A percentile compares a stretch with the other conserved stretches of the same genome.
Conservation (phyloP, 2,888 invertebrate species). For the Phlogophora meticulosa region DNA sequence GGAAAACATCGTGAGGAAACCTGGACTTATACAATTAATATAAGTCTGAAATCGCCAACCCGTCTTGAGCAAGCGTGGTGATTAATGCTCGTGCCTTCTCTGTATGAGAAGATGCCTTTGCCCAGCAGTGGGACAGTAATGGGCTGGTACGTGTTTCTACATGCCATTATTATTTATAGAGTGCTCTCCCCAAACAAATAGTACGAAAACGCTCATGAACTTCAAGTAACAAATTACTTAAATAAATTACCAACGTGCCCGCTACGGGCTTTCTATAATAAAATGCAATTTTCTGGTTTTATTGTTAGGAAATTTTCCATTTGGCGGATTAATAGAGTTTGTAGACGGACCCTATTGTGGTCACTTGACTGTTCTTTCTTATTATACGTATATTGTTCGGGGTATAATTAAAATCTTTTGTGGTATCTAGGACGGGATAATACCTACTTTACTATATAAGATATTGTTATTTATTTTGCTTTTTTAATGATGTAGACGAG, state of each 20-base stretch:
- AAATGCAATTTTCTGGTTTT: slow-evolving; percentile 69
- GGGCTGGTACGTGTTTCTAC: too few species aligned
- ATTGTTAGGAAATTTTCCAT: slow-evolving; percentile 68
- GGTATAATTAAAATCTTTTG: slow-evolving; percentile 42
- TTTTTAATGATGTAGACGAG: neutral
- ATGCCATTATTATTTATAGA: too few species aligned
- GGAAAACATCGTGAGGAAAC: too few species aligned
- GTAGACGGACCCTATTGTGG: slow-evolving; percentile 59
- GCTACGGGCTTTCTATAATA: slow-evolving; percentile 54
- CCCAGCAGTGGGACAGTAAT: too few species aligned
- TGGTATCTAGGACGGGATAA: neutral
- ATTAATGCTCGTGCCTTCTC: too few species aligned
- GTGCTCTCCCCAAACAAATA: slow-evolving; percentile 5
- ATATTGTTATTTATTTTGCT: neutral
- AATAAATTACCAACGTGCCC: slow-evolving; percentile 60
- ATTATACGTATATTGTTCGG: slow-evolving; percentile 39
- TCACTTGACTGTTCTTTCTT: slow-evolving; percentile 60
- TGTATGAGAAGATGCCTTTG: too few species aligned
- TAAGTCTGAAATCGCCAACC: too few species aligned
- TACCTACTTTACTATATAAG: neutral
- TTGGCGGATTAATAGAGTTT: slow-evolving; percentile 54
- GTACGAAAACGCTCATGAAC: slow-evolving; percentile 43
- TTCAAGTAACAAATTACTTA: slow-evolving; percentile 54
- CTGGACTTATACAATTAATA: too few species aligned
- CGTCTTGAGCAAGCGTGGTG: too few species aligned